These are phyloP conservation scores for Conus canariensis DNA, from an alignment of 2,888 invertebrate genomes.

Conservation along the genomic window DNA sequence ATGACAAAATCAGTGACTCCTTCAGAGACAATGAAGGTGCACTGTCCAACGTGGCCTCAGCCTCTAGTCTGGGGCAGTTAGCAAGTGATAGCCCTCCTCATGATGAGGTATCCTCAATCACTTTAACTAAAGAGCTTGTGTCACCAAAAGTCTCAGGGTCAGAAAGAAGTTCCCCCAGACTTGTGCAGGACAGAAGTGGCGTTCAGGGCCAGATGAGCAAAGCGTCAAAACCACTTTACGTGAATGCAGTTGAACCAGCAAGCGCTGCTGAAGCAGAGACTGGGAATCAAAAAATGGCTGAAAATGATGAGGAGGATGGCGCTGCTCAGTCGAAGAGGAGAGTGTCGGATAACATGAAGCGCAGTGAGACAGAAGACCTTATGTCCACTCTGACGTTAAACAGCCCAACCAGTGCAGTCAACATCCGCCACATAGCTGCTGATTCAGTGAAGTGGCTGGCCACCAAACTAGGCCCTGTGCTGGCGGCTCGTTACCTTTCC, in stretches of 20 bases:
- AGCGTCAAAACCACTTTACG: neutral
- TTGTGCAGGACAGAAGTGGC: too few species aligned
- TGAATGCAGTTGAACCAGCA: neutral
- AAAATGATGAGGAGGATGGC: neutral
- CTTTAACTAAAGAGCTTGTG: neutral
- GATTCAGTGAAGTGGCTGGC: conserved; percentile 88
- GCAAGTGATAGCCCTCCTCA: neutral
- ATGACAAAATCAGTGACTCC: conserved; percentile 27
- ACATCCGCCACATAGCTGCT: conserved; percentile 75
- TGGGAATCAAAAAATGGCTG: neutral
- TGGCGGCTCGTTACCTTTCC: conserved; percentile 93
- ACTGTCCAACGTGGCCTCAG: conserved; percentile 24
- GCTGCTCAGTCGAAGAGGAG: neutral
- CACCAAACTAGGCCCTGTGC: conserved; percentile 94
- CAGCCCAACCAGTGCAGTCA: conserved; percentile 67
- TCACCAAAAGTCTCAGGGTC: neutral
- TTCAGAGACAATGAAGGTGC: neutral
- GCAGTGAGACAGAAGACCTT: conserved; percentile 76
- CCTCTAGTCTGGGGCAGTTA: conserved; percentile 9
- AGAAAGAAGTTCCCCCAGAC: neutral
- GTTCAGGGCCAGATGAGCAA: neutral
- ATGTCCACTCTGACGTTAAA: conserved; percentile 61
- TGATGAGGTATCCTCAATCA: neutral
- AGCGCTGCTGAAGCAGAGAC: neutral
- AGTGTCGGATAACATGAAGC: conserved; percentile 59